Base-by-base conservation (phyloP, 2,888 invertebrate genomes). In the Lasioglossum oenotherae region DNA sequence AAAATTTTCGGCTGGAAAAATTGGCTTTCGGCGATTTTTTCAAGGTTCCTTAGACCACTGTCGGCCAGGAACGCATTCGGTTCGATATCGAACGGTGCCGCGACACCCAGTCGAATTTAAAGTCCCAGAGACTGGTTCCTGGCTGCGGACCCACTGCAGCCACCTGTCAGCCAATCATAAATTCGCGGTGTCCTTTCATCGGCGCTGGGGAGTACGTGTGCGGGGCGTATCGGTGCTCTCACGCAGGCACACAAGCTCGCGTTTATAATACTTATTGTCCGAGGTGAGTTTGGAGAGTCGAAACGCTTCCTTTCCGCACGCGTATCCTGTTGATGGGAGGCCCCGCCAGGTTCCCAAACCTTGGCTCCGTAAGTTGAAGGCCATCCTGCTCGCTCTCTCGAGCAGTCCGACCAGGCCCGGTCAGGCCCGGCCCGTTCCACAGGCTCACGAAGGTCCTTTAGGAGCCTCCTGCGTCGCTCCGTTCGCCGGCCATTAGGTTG, bases 321-420 rank as follows among this genome's bases (percentile, higher is more conserved):
- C 81, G 74, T 85, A 87, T 88, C 87, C 88, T 85, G 87, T 84
- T 89, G 89, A 91, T 88, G 84, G 74, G 53, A 79, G 82, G 80
- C 75, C 53, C 78, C 71, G 69, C 73, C 78, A 53, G 76, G 57
- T 87, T 87, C 87, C 91, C 86, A 92, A 93, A 92, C 90, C 92
- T 91, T 90, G 91, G 89, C 84, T 87, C 44, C 74, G 84, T 81
- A 88, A 89, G 88, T 92, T 92, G 92, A 93, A 93, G 92, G 92
- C 92, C 92, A 89, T 84, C 82, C 78, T 75, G 74, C 46, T 85
- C 73, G 76, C 75, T 80, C 79, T 71, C 81, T 76, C 80, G 71
- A 60, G 14, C 8, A 53, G 23, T 6, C 53, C 53, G 53, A 23
- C 23, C 53, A 10, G 23, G 53, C 53, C 23, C 23, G 53, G 16